A percentile compares a stretch with the other conserved stretches of the same genome.
Evolutionary conservation across 1,140 invertebrate genomes (phyloP).

Genomic region (Melipona quadrifasciata): DNA sequence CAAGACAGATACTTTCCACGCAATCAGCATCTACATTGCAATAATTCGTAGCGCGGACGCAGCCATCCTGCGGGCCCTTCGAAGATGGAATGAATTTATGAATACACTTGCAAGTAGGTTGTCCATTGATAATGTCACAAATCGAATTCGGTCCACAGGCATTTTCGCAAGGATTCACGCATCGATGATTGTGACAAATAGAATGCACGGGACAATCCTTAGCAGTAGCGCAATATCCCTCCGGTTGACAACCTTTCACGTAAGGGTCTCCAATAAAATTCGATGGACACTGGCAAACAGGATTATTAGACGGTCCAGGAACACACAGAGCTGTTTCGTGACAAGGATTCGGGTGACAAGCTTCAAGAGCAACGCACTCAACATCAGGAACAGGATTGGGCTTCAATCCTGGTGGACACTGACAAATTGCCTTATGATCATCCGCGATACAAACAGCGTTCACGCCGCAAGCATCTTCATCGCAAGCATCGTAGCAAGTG

Average conservation of each 20-base stretch:
- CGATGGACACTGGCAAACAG: slow-evolving; percentile 88
- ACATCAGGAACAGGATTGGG: slow-evolving; percentile 91
- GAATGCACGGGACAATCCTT: slow-evolving; percentile 90
- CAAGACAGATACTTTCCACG: slow-evolving; percentile 88
- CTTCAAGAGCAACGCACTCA: slow-evolving; percentile 86
- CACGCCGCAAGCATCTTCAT: slow-evolving; percentile 90
- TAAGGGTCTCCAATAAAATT: slow-evolving; percentile 90
- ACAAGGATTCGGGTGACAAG: slow-evolving; percentile 90
- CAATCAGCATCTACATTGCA: slow-evolving; percentile 91
- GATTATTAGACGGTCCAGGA: slow-evolving; percentile 79
- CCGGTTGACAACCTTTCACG: slow-evolving; percentile 87
- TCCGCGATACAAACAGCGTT: slow-evolving; percentile 94
- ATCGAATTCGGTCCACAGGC: slow-evolving; percentile 90
- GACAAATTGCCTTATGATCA: slow-evolving; percentile 90
- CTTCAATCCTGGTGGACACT: slow-evolving; percentile 91
- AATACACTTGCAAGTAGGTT: slow-evolving; percentile 89
- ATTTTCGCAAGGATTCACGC: slow-evolving; percentile 89
- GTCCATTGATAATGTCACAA: slow-evolving; percentile 88
- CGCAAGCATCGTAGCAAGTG: slow-evolving; percentile 91
- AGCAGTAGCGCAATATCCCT: slow-evolving; percentile 86
- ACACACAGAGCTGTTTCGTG: slow-evolving; percentile 91
- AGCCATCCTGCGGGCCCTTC: slow-evolving; percentile 86
- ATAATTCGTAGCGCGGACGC: slow-evolving; percentile 85
- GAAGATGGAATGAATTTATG: slow-evolving; percentile 86
- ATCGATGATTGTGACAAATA: slow-evolving; percentile 87